Evolutionary conservation across 2,113 vertebrate genomes (phyloP), one percentile per base, ranked within the genome.

Genomic region (Varanus komodoensis): DNA sequence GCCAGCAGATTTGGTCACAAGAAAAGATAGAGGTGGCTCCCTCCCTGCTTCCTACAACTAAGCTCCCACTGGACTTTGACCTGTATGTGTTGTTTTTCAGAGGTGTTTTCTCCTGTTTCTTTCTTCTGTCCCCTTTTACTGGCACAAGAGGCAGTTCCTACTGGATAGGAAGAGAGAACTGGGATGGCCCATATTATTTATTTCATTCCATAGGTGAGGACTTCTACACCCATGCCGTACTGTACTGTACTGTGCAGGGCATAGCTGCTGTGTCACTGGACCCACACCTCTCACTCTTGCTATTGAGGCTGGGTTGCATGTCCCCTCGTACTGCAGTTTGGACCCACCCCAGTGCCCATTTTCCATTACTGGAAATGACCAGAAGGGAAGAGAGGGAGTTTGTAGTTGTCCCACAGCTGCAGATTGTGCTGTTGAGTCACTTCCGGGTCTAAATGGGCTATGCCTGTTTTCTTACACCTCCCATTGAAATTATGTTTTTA

Each of bases 1-100:
- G 73, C 85, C 48, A 78, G n/a, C 48, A 84, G 38, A 38, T 61
- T 4, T 75, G 50, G 27, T 91, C 86, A 73, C 90, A 88, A 44
- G 90, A 25, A 29, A n/a, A 88, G 68, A 25, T 21, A 32, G 67
- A 32, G 67, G 19, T 19, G 6, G 21, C 8, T 57, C 32, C 1
- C 14, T 71, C 11, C 61, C 38, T 74, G 71, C 73, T n/a, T 29
- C 48, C 29, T 19, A 38, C n/a, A 38, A n/a, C 9, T 69, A 61
- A 69, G 61, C 38, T 23, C 19, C 19, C 32, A 32, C n/a, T 12
- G 50, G 57, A 5, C 75, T 17, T 12, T 4, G 48, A 12, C 29
- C 1, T 29, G n/a, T 5, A 34, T 25, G 15, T 25, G n/a, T 61
- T 81, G 1, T 52, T 81, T 71, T n/a, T 32, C 67, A 71, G 69